Base-by-base conservation (phyloP, 2,888 invertebrate genomes). In the Dicyrtoma fusca region DNA sequence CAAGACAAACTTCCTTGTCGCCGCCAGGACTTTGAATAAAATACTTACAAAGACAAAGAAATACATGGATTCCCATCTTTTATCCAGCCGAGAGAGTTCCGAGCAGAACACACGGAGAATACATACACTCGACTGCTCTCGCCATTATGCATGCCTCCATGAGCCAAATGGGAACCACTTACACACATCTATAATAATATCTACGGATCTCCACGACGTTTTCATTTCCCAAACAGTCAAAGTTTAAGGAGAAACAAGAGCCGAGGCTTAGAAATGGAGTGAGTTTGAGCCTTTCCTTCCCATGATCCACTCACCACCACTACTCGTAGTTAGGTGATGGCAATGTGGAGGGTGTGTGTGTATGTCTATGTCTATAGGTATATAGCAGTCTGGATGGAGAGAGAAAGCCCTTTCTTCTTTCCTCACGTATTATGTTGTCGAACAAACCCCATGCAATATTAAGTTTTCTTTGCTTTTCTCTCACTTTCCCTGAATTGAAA, bases 21-120 rank as follows among this genome's bases (percentile, higher is more conserved):
- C 77, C 77, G 61, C 19, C 69, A 77, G 77, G 75, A 77, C 21
- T 75, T 74, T 75, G 73, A 73, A 71, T 75, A 74, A 74, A 76
- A 76, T 70, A 70, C 61, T 64, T 25, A 26, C 49, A 64, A 64
- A 64, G 49, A 64, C 64, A 73, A 73, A 61, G 66, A 73, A 73
- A 55, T 66, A 62, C 73, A 66, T 61, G 53, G 42, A 70, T 69
- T 73, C 57, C 57, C 70, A 65, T 69, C 68, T 68, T 68, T 55
- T 44, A 34, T 34, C 55, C 23, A 57, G 44, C 44, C 45, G 21
- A 19, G 26, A 57, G 23, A 55, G 25, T n/a, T 21, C 19, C 4
- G 23, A 51, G 25, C 55, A 55, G 23, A 55, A 8, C 17, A 11
- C n/a, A n/a, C n/a, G n/a, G n/a, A n/a, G n/a, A n/a, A n/a, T n/a